Evolutionary conservation across 2,888 invertebrate genomes (phyloP), one percentile per base, ranked within the genome.

Genomic region (Osedax frankpressi): DNA sequence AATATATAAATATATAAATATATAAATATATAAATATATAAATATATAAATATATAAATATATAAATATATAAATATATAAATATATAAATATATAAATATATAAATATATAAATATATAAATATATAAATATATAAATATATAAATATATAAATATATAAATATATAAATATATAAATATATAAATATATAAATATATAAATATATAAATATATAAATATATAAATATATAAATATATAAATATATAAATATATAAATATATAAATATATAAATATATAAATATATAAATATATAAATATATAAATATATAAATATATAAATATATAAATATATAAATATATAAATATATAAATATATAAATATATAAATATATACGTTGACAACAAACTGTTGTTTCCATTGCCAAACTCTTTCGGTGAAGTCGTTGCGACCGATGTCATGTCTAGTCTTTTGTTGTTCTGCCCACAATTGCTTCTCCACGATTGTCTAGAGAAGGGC

Each of bases 371-470:
- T 24, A 68, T 28, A 71, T 69, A 19, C 69, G 14, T 67, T 69
- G 72, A 59, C 24, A 19, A 67, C 28, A 72, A 26, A 83, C 81
- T 90, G 89, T 2, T 89, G 86, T 81, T 92, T 93, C 95, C 95
- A 97, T 79, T 90, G 87, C 89, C 90, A 90, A 0, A 94, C 88
- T 84, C 90, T 88, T 28, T 89, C 83, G 0, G 92, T 81, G 81
- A 97, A 96, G 65, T 89, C 87, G 30, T 91, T 88, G 26, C 90
- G 87, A 0, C 91, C 91, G 0, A 95, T 81, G 11, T 91, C 88
- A 75, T 89, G 89, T 3, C 92, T 87, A 0, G 88, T 88, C 69
- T 88, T 81, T 6, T 89, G 87, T 76, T 87, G 86, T 75, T 89
- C 89, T 68, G 88, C 87, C 82, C 88, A 86, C 19, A 97, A 80